Evolutionary conservation across 2,888 invertebrate species (phyloP), one percentile per base, ranked within the genome.

Genomic region (Heliconius cydno): DNA sequence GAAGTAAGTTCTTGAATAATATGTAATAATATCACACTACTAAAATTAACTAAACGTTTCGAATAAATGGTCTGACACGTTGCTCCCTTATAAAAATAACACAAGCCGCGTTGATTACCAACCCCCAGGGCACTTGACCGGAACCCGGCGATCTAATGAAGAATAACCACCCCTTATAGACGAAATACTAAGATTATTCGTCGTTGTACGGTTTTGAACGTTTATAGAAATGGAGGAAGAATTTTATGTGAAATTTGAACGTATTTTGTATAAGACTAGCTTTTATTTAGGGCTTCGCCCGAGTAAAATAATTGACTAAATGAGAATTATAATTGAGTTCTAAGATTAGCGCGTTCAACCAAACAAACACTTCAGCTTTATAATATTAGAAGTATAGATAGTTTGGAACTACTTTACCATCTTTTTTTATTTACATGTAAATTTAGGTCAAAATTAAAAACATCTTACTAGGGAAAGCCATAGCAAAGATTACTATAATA

Each of bases 121-220:
- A 88, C 92, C 93, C 90, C 90, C 83, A 86, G 90, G 91, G 91
- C 89, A 90, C 92, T 92, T 92, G 92, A 92, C 93, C 94, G 92
- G 91, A 91, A 90, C 90, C 87, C 85, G 86, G 86, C 84, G 84
- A 82, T 87, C 90, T 94, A 94, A 94, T 94, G 94, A 94, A 93
- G 93, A 93, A 92, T 92, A 91, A 93, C 91, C 88, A 88, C 90
- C 92, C 91, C 89, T 89, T 90, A 89, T 88, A 86, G 85, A 83
- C 80, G 79, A 83, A 83, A 84, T 84, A 87, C 86, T 86, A 68
- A 76, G 67, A 66, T 66, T 76, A 63, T 77, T 78, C 79, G 78
- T 80, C 78, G 75, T 75, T 78, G 52, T n/a, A 63, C 68, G 15
- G 25, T 52, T 38, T 46, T 73, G 6, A 77, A 74, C 46, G 25